A percentile compares a stretch with the other conserved stretches of the same genome.
phyloP scores from a whole-genome alignment of 2,888 invertebrate species.

The Drosophila parthenogenetica region DNA sequence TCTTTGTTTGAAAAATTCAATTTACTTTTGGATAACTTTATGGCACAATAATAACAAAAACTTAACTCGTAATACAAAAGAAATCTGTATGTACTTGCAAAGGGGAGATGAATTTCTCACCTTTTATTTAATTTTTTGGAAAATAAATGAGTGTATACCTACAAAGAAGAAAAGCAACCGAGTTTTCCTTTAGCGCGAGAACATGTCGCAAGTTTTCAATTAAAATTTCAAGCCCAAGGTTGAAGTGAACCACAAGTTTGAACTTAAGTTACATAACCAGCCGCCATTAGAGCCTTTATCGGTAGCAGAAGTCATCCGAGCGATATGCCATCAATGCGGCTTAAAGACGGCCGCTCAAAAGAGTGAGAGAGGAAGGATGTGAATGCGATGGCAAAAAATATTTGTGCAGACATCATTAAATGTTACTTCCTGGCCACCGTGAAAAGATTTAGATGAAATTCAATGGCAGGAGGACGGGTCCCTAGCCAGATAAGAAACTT shows the following conservation, averaged over 20 bases:
- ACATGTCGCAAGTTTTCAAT: constrained; percentile 43
- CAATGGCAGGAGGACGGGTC: constrained; percentile 14
- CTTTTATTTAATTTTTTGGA: constrained; percentile 64
- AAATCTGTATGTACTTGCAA: constrained; percentile 53
- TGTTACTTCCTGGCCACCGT: constrained; percentile 68
- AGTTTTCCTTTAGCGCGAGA: constrained; percentile 2
- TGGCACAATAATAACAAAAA: constrained; percentile 60
- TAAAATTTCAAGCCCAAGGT: constrained; percentile 34
- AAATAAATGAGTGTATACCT: constrained; percentile 68
- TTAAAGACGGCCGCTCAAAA: not conserved
- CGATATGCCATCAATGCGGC: constrained; percentile 45
- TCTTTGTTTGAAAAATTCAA: constrained; percentile 58
- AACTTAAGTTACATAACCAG: constrained; percentile 59
- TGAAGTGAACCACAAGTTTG: not conserved
- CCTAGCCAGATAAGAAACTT: constrained; percentile 52
- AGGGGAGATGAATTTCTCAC: constrained; percentile 49
- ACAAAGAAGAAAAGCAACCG: constrained; percentile 29
- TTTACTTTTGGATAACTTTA: constrained; percentile 73
- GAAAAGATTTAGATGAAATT: constrained; percentile 75
- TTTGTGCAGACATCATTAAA: constrained; percentile 79
- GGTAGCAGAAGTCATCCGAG: constrained; percentile 23
- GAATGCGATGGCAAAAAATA: constrained; percentile 46
- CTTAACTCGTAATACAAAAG: constrained; percentile 48
- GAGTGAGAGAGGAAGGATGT: not conserved
- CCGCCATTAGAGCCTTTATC: constrained; percentile 50